phyloP scores from a whole-genome alignment of 2,113 vertebrate genomes.

The Eidolon helvum region DNA sequence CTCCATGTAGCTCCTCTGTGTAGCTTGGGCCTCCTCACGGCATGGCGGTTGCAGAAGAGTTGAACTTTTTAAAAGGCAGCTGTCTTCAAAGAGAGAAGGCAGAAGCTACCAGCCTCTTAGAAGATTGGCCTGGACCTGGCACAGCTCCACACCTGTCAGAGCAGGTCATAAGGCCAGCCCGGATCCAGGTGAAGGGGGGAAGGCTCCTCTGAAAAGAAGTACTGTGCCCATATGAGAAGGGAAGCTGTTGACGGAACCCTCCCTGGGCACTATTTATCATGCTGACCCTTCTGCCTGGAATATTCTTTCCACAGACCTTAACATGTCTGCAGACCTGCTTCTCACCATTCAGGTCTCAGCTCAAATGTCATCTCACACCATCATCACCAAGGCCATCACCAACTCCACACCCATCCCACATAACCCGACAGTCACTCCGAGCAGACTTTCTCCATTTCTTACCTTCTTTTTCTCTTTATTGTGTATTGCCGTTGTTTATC shows the following conservation, averaged over 20 bases:
- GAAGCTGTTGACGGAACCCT: not conserved
- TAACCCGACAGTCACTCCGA: not conserved
- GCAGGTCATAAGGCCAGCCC: not conserved
- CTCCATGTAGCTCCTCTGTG: not conserved
- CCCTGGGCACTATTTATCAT: not conserved
- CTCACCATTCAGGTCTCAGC: not conserved
- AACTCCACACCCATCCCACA: not conserved
- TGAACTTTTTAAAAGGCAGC: not conserved
- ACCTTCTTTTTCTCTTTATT: not conserved
- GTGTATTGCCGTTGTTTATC: not conserved
- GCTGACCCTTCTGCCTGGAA: not conserved
- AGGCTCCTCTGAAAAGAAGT: not conserved
- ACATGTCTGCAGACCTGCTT: not conserved
- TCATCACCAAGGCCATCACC: not conserved
- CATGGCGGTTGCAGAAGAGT: not conserved
- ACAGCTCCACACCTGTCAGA: not conserved
- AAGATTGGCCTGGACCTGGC: not conserved
- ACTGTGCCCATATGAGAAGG: fast-evolving
- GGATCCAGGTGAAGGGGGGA: not conserved
- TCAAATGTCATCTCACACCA: not conserved
- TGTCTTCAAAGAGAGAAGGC: not conserved
- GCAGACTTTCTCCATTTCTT: not conserved
- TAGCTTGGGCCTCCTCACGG: not conserved
- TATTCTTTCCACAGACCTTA: not conserved
- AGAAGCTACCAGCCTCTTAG: not conserved